Evolutionary conservation across 2,797 vertebrate genomes (phyloP), one percentile per base, ranked within the genome.

Genomic region (Mareca penelope): DNA sequence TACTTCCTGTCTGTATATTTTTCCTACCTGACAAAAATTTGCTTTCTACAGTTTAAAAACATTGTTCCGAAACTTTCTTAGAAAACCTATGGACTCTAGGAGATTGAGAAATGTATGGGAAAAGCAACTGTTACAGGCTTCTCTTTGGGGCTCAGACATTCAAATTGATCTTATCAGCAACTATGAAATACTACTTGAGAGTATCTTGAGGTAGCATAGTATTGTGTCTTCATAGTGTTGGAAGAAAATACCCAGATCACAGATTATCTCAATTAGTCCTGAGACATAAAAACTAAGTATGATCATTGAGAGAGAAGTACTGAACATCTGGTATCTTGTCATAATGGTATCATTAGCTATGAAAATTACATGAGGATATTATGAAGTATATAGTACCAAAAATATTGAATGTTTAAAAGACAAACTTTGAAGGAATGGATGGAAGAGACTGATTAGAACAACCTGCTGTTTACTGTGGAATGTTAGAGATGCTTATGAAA

Each of bases 321-420:
- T 71, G 37, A 86, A 81, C 81, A 87, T 92, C 85, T 92, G 90
- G 64, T 86, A 53, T 71, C 57, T 75, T 81, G 52, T 89, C 68
- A 76, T 92, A 92, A 87, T 77, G 44, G 21, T 80, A 65, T 81
- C 17, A 50, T 70, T 46, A 81, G 63, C 83, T 84, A 64, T 15
- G 11, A 85, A 94, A 87, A 90, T 63, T 60, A 60, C 0, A 0
- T 73, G 71, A 90, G 35, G 16, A n/a, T 89, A 85, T 79, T 95
- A 48, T 80, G 44, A 85, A 80, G 84, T 18, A 35, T 22, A 31
- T 40, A 53, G 42, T 53, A 92, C 26, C n/a, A 77, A 70, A 90
- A 50, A 7, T 23, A 68, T 0, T 15, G 18, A 86, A 56, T 18
- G 70, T 60, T 70, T 39, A 92, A 56, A 87, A 87, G 39, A 46